Evolutionary conservation across 2,113 vertebrate genomes (phyloP).

Genomic region (Pelecanoides urinatrix): DNA sequence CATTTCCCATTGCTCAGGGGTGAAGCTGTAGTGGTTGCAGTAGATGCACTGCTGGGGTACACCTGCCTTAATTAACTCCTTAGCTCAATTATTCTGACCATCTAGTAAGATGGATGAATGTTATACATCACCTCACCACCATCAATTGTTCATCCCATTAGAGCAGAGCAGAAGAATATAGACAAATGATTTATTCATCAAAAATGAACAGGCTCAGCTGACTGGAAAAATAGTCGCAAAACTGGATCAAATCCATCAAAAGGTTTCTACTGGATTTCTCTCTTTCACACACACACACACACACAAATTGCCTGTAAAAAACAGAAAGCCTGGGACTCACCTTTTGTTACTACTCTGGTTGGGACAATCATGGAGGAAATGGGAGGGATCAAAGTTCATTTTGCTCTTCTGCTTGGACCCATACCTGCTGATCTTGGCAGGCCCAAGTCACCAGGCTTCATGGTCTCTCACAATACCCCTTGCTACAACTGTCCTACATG

Average conservation of each 20-base stretch:
- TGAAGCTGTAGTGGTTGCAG: background rate
- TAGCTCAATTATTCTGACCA: background rate
- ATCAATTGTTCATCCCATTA: slow-evolving; percentile 19
- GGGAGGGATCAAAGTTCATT: background rate
- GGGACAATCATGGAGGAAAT: background rate
- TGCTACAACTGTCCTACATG: background rate
- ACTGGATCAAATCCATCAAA: slow-evolving; percentile 9
- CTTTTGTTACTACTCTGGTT: background rate
- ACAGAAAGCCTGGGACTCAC: background rate
- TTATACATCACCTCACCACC: background rate
- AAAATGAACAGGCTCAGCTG: slow-evolving; percentile 4
- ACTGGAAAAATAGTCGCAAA: background rate
- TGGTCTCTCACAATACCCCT: background rate
- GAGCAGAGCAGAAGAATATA: background rate
- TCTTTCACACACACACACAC: background rate
- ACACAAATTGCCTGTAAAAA: background rate
- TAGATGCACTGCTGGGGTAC: background rate
- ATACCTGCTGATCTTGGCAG: background rate
- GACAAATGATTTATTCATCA: slow-evolving; percentile 10
- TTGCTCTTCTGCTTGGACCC: background rate
- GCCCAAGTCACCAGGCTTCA: background rate
- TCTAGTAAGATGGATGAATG: slow-evolving; percentile 17
- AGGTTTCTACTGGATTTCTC: background rate
- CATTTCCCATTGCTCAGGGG: background rate
- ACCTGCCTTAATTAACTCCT: background rate